phyloP scores from a whole-genome alignment of 2,113 vertebrate species.

The Ailurus styani region DNA sequence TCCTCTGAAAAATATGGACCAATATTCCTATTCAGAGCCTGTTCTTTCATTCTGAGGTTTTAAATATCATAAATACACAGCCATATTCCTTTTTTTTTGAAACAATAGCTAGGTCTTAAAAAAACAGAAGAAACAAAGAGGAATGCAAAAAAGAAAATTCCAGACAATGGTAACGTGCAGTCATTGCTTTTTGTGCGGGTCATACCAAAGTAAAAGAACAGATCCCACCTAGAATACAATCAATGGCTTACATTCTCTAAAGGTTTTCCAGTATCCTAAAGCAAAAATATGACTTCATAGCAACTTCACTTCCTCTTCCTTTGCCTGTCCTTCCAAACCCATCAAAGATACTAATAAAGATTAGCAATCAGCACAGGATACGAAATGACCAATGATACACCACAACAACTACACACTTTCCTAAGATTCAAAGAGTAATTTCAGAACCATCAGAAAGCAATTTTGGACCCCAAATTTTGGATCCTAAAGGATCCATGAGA shows the following conservation, averaged over 20 bases:
- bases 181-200: background rate
- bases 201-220: background rate
- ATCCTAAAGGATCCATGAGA: background rate
- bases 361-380: background rate
- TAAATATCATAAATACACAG: background rate
- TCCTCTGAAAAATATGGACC: background rate
- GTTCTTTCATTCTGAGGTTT: conserved; percentile 19
- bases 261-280: background rate
- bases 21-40: background rate
- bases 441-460: background rate
- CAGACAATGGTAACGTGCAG: background rate
- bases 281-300: background rate
- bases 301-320: background rate
- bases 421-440: background rate
- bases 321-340: background rate
- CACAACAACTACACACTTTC: background rate
- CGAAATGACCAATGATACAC: background rate
- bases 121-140: background rate
- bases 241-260: background rate
- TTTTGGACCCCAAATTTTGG: background rate
- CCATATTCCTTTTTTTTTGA: background rate
- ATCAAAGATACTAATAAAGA: background rate
- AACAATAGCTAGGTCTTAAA: background rate
- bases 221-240: background rate
- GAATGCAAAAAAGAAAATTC: background rate